phyloP scores from a whole-genome alignment of 2,797 vertebrate genomes.

The Philypnodon macrostomus region DNA sequence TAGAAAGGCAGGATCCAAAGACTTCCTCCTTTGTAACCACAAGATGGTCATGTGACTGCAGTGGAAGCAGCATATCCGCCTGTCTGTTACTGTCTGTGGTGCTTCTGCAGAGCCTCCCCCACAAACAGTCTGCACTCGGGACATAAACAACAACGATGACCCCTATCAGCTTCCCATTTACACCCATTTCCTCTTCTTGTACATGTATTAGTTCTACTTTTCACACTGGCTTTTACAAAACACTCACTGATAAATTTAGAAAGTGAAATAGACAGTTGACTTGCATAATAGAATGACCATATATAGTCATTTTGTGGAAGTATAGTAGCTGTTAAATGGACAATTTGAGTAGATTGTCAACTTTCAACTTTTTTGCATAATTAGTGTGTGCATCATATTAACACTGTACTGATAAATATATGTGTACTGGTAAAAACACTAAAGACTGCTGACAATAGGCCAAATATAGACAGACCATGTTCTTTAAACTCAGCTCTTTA shows the following conservation, averaged over 20 bases:
- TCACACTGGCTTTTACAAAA: slow-evolving; percentile 27
- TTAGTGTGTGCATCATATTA: not conserved
- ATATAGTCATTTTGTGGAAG: not conserved
- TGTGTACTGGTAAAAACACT: slow-evolving; percentile 34
- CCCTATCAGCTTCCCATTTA: slow-evolving; percentile 69
- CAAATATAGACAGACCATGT: slow-evolving; percentile 46
- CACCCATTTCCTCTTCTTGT: slow-evolving; percentile 64
- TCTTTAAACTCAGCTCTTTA: slow-evolving; percentile 59
- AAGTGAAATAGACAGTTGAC: slow-evolving; percentile 52
- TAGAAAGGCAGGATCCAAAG: slow-evolving; percentile 53
- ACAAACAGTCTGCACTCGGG: slow-evolving; percentile 42
- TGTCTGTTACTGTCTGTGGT: slow-evolving; percentile 40
- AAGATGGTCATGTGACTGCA: slow-evolving; percentile 63
- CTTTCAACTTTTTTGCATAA: not conserved
- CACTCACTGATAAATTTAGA: slow-evolving; percentile 21
- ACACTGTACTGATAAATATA: slow-evolving; percentile 16
- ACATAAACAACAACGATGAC: slow-evolving; percentile 66
- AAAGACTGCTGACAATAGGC: slow-evolving; percentile 40
- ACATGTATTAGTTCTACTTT: slow-evolving; percentile 66
- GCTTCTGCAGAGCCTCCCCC: slow-evolving; percentile 35
- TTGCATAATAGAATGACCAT: slow-evolving; percentile 2
- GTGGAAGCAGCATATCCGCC: slow-evolving; percentile 68
- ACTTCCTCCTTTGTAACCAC: slow-evolving; percentile 61
- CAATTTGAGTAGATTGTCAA: not conserved
- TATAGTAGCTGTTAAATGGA: not conserved